Base-by-base conservation (phyloP, 2,797 vertebrate species). In the Pachyuromys duprasi region DNA sequence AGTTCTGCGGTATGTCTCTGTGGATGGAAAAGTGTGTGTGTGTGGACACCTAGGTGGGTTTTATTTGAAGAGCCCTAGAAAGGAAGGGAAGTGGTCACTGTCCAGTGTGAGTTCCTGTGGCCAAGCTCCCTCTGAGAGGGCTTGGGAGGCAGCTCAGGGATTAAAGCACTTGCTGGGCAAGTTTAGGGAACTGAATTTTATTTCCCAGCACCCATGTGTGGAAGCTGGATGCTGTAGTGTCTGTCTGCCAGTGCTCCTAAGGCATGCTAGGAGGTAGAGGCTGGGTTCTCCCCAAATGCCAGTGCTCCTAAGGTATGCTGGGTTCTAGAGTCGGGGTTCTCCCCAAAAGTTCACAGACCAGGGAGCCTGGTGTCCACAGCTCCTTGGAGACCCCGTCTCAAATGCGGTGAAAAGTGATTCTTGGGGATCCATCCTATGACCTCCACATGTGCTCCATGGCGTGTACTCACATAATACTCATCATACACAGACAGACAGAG, bases 41-140 rank as follows among this genome's bases (percentile, higher is more conserved):
- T 1, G 3, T 20, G 28, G 8, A 2, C 14, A 28, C 28, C 22
- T 15, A 75, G 24, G 17, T 33, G 57, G 69, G 39, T 65, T 82
- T 45, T 57, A 53, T 94, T 72, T 87, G 65, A 90, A 75, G 95
- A 80, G 20, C 78, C 60, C 86, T 31, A 67, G 79, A 57, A 88
- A 86, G 89, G 70, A 78, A 74, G 60, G 69, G 57, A 57, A 49
- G 8, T 1, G 7, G 70, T 88, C 1, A 5, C 86, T 88, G 67
- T 42, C 17, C 49, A 31, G 2, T 24, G 45, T 72, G 86, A 49
- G 49, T 39, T 91, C 67, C 89, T 89, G 79, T 42, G 6, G 39
- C 72, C 12, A 11, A 57, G n/a, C 63, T 9, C 0, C n/a, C 63
- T 31, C 15, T 70, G 17, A 20, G 5, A 72, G 8, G 67, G n/a